Conservation (phyloP, 2,113 vertebrate genomes). For the Morone saxatilis region DNA sequence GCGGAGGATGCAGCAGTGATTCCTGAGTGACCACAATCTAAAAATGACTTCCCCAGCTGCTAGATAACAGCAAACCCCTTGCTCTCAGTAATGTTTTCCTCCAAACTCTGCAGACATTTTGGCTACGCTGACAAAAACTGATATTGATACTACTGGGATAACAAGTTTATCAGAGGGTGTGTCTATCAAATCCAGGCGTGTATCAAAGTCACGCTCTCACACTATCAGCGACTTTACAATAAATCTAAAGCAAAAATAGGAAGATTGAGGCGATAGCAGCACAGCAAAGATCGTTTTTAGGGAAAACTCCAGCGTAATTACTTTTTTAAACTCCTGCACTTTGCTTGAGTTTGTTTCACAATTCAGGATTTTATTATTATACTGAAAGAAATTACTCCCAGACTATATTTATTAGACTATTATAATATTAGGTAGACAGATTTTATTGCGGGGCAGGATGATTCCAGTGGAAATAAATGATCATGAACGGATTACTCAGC, state of each 20-base stretch:
- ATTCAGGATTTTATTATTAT: background rate
- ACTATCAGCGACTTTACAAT: constrained; percentile 49
- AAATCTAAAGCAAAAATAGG: constrained; percentile 3
- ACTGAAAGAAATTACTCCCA: background rate
- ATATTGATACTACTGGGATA: constrained; percentile 65
- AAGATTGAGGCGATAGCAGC: background rate
- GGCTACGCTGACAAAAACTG: constrained; percentile 67
- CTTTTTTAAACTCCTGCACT: background rate
- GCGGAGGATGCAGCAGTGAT: constrained; percentile 72
- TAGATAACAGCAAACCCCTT: constrained; percentile 79
- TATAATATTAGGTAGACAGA: background rate
- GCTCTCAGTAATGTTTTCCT: constrained; percentile 73
- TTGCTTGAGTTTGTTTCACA: background rate
- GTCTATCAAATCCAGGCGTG: constrained; percentile 52
- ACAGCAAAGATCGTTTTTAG: background rate
- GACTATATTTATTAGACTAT: background rate
- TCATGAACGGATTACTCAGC: background rate
- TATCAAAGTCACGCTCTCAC: constrained; percentile 64
- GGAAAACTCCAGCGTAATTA: background rate
- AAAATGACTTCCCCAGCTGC: constrained; percentile 81
- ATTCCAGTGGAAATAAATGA: background rate
- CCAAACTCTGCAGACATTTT: constrained; percentile 74
- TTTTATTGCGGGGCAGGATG: background rate
- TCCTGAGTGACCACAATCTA: constrained; percentile 81
- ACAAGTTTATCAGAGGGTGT: constrained; percentile 74